A percentile compares a stretch with the other conserved stretches of the same genome.
Evolutionary conservation across 2,113 vertebrate genomes (phyloP).

Genomic region (Brachyhypopomus occidentalis): DNA sequence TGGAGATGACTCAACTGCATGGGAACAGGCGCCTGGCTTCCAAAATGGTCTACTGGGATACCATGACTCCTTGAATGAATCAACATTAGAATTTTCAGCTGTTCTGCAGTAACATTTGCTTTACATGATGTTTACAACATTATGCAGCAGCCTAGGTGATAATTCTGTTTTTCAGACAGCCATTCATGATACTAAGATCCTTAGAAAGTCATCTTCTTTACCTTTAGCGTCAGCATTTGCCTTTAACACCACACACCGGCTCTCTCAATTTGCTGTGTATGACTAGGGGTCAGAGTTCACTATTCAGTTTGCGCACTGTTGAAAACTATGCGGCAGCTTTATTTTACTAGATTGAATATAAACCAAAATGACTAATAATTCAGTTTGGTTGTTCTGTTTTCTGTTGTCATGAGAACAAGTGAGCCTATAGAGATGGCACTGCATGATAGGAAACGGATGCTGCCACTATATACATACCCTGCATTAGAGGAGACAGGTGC

Average conservation of each 20-base stretch:
- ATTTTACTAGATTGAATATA: too few relatives aligned
- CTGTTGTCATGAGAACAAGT: conserved; percentile 14
- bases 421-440: neutral
- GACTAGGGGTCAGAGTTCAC: too few relatives aligned
- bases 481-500: conserved; percentile 15
- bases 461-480: neutral
- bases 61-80: neutral
- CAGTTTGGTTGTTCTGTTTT: neutral
- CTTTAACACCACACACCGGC: too few relatives aligned
- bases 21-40: neutral
- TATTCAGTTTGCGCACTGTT: too few relatives aligned
- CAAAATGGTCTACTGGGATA: neutral
- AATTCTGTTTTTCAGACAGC: too few relatives aligned
- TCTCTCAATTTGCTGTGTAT: too few relatives aligned
- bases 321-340: too few relatives aligned
- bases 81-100: neutral
- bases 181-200: too few relatives aligned
- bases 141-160: too few relatives aligned
- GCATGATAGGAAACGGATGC: conserved; percentile 2
- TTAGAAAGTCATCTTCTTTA: too few relatives aligned
- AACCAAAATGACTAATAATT: too few relatives aligned
- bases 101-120: neutral
- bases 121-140: neutral
- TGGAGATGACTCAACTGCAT: conserved; percentile 9
- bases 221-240: too few relatives aligned